Conservation (phyloP, 1,140 invertebrate species). For the Plectus sambesii region DNA sequence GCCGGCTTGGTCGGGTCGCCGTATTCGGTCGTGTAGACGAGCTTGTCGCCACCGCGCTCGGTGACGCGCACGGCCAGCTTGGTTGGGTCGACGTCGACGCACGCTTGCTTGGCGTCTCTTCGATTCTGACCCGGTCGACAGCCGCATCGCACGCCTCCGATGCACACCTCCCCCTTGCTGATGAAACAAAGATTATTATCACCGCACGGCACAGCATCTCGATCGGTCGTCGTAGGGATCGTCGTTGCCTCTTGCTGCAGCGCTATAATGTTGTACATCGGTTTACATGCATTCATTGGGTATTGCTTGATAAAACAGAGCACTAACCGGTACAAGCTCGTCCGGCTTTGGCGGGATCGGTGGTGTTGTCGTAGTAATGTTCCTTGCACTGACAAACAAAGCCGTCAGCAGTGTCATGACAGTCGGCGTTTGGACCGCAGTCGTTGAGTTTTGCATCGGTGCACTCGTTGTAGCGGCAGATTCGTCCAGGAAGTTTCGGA, state of each 20-base stretch:
- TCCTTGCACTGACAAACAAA: slow-evolving; percentile 20
- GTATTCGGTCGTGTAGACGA: slow-evolving; percentile 8
- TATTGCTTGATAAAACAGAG: no score
- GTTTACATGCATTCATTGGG: no score
- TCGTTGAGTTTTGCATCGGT: not conserved
- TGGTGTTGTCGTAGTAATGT: slow-evolving; percentile 24
- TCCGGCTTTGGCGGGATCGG: slow-evolving; percentile 22
- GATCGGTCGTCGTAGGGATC: slow-evolving; percentile 22
- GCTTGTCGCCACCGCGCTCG: slow-evolving; percentile 4
- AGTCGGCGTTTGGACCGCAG: not conserved
- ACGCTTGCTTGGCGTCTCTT: slow-evolving; percentile 12
- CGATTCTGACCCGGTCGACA: slow-evolving; percentile 21
- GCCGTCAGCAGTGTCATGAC: slow-evolving; percentile 14
- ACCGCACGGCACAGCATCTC: slow-evolving; percentile 21
- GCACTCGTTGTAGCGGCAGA: not conserved
- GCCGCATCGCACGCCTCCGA: slow-evolving; percentile 21
- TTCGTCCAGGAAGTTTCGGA: not conserved
- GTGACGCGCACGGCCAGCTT: slow-evolving; percentile 8
- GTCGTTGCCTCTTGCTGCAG: slow-evolving; percentile 9
- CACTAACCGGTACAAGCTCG: slow-evolving; percentile 24
- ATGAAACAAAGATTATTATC: slow-evolving; percentile 12
- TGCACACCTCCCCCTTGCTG: slow-evolving; percentile 20
- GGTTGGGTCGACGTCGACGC: slow-evolving; percentile 12
- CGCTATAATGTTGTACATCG: slow-evolving; percentile 16
- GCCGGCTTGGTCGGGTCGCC: slow-evolving; percentile 8